These are phyloP conservation scores for Neoitamus cyanurus DNA, from an alignment of 2,888 invertebrate genomes.

Conservation along the genomic window DNA sequence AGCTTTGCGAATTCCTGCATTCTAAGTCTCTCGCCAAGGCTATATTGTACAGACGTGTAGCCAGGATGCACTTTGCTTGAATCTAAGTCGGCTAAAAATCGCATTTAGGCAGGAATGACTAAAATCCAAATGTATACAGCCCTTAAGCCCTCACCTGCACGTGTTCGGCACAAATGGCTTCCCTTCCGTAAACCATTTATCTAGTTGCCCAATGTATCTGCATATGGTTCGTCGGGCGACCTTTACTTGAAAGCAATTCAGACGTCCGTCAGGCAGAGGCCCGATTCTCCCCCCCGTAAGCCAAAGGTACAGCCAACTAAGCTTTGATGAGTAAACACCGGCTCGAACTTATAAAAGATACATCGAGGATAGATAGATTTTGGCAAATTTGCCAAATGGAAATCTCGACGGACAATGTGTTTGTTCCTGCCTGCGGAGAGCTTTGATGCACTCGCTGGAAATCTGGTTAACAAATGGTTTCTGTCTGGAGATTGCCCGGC, in stretches of 20 bases:
- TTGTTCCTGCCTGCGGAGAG: slow-evolving; percentile 28
- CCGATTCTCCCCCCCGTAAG: background rate
- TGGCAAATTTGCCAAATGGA: slow-evolving; percentile 36
- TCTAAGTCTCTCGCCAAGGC: background rate
- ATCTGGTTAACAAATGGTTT: slow-evolving; percentile 23
- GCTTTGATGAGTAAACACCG: slow-evolving; percentile 30
- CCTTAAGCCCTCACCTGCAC: background rate
- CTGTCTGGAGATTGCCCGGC: slow-evolving; percentile 16
- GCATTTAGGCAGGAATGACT: background rate
- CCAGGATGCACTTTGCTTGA: background rate
- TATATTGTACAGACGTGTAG: background rate
- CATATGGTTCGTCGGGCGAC: background rate
- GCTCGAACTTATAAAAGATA: slow-evolving; percentile 22
- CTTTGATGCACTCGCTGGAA: slow-evolving; percentile 13
- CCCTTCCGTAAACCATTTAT: background rate
- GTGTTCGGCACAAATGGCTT: background rate
- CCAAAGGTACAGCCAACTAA: background rate
- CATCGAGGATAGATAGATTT: slow-evolving; percentile 22
- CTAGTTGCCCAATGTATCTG: background rate
- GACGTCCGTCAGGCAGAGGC: background rate
- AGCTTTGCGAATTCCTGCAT: background rate
- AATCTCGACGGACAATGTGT: slow-evolving; percentile 41
- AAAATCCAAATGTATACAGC: background rate
- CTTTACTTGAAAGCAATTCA: slow-evolving; percentile 11
- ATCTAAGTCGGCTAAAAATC: background rate